Evolutionary conservation across 2,888 invertebrate species (phyloP).

Genomic region (Amiota mariae): DNA sequence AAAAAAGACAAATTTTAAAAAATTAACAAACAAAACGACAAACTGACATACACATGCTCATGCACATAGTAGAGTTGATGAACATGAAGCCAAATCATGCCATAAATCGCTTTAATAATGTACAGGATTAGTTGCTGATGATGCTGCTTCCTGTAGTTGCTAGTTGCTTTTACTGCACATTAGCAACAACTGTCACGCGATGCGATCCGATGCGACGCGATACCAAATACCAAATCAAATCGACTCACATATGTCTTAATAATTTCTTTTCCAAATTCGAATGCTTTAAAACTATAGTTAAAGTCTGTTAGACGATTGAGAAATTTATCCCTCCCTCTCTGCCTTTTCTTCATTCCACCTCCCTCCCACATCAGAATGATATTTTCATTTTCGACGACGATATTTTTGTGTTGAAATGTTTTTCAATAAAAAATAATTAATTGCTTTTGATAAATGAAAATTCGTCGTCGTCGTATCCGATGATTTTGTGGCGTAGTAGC

Average conservation of each 20-base stretch:
- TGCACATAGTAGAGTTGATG: background rate
- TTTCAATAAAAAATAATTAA: slow-evolving; percentile 18
- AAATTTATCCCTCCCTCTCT: background rate
- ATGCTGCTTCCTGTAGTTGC: background rate
- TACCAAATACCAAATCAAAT: background rate
- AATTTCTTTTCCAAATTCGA: background rate
- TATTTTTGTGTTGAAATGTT: too few species aligned
- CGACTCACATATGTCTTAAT: slow-evolving; percentile 26
- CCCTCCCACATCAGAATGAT: background rate
- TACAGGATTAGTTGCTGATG: slow-evolving; percentile 12
- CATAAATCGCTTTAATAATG: slow-evolving; percentile 27
- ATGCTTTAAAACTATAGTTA: background rate
- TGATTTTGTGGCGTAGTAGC: background rate
- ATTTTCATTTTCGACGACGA: background rate
- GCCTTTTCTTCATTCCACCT: background rate
- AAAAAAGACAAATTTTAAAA: slow-evolving; percentile 18
- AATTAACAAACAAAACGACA: slow-evolving; percentile 13
- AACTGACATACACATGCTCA: background rate
- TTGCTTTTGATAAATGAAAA: slow-evolving; percentile 21
- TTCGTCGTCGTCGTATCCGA: slow-evolving; percentile 5
- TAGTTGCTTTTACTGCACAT: slow-evolving; percentile 2
- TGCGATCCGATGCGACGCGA: background rate
- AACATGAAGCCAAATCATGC: background rate
- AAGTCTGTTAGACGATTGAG: slow-evolving; percentile 14
- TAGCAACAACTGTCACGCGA: slow-evolving; percentile 29